Evolutionary conservation across 2,797 vertebrate species (phyloP), one percentile per base, ranked within the genome.

Genomic region (Holocentrus rufus): DNA sequence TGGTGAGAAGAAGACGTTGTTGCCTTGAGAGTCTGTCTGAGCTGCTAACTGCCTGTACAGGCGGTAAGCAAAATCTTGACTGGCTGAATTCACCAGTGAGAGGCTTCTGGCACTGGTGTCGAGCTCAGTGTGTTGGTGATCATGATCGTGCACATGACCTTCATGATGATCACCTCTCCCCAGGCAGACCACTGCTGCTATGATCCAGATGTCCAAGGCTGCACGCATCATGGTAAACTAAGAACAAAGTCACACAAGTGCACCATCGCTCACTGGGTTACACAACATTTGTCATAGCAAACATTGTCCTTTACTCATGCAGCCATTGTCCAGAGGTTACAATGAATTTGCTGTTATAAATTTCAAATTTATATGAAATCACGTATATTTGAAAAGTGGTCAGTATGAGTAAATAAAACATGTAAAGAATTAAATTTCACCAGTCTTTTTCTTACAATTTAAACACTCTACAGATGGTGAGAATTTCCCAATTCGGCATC

Each of bases 1-100:
- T 0, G 97, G 96, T 47, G 96, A 98, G 76, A 93, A 95, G 88
- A 98, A 95, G 74, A 96, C 18, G 34, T 98, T 98, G 76, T 90
- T 82, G 30, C 60, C 74, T 13, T 87, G 88, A 18, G 76, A 81
- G 34, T 81, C 69, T 0, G 87, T 10, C 1, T 2, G 74, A 73
- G 85, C 73, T 34, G 88, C 80, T 55, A 97, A 71, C 13, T 91
- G 91, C 83, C 77, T 93, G 89, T 94, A 97, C 58, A 99, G 86
- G 6, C 77, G 86, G 72, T 94, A 93, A 23, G 95, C 93, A 86
- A 98, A 99, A 0, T 73, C 87, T 53, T 89, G 86, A 77, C 95
- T 97, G 7, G 85, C 87, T 20, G 80, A 39, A 7, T 58, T 68
- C 82, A 92, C 88, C 61, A 85, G 36, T 5, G 77, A 73, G 31